Base-by-base conservation (phyloP, 2,113 vertebrate genomes). In the Equus przewalskii region DNA sequence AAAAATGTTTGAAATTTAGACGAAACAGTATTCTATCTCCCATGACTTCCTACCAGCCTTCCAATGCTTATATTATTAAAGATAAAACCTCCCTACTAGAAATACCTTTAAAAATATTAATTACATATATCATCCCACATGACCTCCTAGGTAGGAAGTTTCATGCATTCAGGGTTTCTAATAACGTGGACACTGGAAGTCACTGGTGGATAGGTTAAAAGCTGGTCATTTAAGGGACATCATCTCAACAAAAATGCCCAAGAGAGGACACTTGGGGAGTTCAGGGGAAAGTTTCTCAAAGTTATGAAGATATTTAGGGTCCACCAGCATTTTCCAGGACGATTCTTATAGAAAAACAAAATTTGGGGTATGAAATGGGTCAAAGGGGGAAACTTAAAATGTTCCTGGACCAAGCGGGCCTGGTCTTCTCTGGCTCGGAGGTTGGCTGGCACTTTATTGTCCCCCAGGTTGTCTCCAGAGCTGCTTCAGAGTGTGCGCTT, bases 1-100 rank as follows among this genome's bases (percentile, higher is more conserved):
- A 76, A 54, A 93, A 95, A 41, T 64, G 49, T 88, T 81, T 88
- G 93, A 88, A 96, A 92, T 91, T 83, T 41, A 94, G 75, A 94
- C 75, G 81, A 83, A 76, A 82, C 2, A 26, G 30, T 22, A n/a
- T 46, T 65, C 33, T 62, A 8, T 60, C 33, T 70, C 36, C 58
- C 5, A 13, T 58, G 65, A 54, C 78, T 95, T 84, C 4, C 3
- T 90, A 19, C 87, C 65, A 89, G 13, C 33, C 44, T 26, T 72
- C 65, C 28, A 22, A 60, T 75, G 15, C 64, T 90, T 88, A 12
- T 72, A 58, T 60, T 56, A 28, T 76, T 80, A 65, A 65, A 95
- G 90, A 94, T 91, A 64, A 95, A 91, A 64, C 46, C 46, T 26
- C 12, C 24, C 15, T 36, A 3, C 30, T 58, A 64, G 65, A 83